Evolutionary conservation across 2,113 vertebrate genomes (phyloP).

Genomic region (Lucifuga dentata): DNA sequence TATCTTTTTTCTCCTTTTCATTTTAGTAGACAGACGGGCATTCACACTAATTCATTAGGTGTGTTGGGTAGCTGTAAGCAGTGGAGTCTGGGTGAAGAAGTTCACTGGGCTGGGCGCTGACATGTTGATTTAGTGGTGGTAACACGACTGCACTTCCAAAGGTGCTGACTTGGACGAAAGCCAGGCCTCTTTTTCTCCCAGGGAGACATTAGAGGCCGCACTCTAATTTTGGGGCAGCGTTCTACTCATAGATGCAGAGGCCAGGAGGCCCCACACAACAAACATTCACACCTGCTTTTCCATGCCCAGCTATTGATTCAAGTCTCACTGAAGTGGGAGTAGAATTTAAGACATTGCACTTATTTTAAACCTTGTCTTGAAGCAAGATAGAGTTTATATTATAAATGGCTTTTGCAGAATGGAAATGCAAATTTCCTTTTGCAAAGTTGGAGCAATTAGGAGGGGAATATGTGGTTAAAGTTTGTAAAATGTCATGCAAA

Average conservation of each 20-base stretch:
- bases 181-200: conserved; percentile 80
- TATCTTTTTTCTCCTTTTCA: conserved; percentile 43
- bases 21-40: conserved; percentile 58
- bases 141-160: conserved; percentile 85
- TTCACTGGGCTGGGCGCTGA: conserved; percentile 81
- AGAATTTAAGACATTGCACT: conserved; percentile 24
- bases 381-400: not conserved
- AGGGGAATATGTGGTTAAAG: too few relatives aligned
- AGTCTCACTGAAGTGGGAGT: conserved; percentile 13
- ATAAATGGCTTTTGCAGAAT: not conserved
- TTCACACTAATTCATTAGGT: conserved; percentile 76
- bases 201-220: conserved; percentile 75
- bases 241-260: conserved; percentile 62
- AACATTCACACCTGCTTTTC: conserved; percentile 78
- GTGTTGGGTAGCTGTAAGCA: conserved; percentile 75
- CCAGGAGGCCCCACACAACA: conserved; percentile 70
- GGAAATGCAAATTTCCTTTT: conserved; percentile 1
- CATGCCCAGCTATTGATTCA: conserved; percentile 59
- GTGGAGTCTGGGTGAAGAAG: conserved; percentile 76
- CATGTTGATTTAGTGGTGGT: conserved; percentile 86
- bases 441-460: too few relatives aligned
- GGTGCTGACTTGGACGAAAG: conserved; percentile 85
- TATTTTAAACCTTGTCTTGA: conserved; percentile 13
- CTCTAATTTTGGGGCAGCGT: conserved; percentile 78
- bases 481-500: not conserved